Evolutionary conservation across 2,113 vertebrate species (phyloP), one percentile per base, ranked within the genome.

Genomic region (Rynchops niger): DNA sequence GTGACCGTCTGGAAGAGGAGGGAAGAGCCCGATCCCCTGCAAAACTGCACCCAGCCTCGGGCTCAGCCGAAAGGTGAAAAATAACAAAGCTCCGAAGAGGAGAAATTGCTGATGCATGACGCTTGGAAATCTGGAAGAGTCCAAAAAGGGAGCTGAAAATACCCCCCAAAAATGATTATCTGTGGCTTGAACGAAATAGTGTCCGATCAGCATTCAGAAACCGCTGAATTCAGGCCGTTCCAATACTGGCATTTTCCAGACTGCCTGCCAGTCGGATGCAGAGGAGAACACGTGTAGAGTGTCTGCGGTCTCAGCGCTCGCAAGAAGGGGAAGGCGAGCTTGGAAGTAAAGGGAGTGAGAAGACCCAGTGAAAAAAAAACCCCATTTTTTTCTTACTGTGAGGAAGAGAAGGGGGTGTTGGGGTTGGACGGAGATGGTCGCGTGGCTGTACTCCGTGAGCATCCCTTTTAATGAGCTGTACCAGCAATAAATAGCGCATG

Each of bases 221-320:
- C 91, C 32, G 15, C 96, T 93, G 94, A 88, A 80, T 74, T 36
- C 93, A 90, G 92, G 29, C 87, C 23, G 16, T 90, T 97, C 91
- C 94, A 97, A 93, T 96, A 95, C 95, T 97, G 97, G 95, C 97
- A 94, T 97, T 97, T 97, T 96, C 95, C 95, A 97, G 87, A 77
- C 15, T 88, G 87, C 94, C n/a, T 97, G 96, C 97, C 96, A 96
- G 95, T 95, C 94, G 6, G 80, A 82, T 84, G 91, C 86, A 91
- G 94, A 95, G 94, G 73, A 87, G 96, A 96, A 96, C 89, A 94
- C 26, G n/a, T 97, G 95, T 91, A 52, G 81, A 93, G 78, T 0
- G 45, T 93, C 96, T 95, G 96, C 38, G 32, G 81, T 87, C 81
- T 36, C 83, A 55, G 90, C 3, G 12, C 82, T 91, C 5, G 0